These are phyloP conservation scores for Ochlodes sylvanus DNA, from an alignment of 2,888 invertebrate genomes.

Conservation along the genomic window DNA sequence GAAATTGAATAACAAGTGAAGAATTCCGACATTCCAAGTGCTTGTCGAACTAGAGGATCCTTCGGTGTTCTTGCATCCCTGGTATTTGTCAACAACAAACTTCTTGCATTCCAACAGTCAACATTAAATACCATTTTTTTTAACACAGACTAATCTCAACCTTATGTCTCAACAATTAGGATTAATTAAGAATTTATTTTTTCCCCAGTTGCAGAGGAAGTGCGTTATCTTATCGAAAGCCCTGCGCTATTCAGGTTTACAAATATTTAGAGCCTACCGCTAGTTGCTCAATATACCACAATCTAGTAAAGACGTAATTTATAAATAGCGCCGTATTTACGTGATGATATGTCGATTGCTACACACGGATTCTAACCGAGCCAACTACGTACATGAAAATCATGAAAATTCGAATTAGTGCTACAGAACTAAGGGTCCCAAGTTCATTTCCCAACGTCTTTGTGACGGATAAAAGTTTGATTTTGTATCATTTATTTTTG, in stretches of 20 bases:
- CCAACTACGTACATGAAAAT: too few species aligned
- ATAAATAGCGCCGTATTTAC: not conserved
- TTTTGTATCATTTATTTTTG: too few species aligned
- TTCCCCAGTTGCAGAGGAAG: conserved; percentile 9
- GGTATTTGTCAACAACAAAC: conserved; percentile 3
- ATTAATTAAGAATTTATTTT: not conserved
- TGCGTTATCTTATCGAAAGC: conserved; percentile 43
- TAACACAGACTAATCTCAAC: not conserved
- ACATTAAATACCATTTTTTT: too few species aligned
- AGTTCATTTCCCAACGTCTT: too few species aligned
- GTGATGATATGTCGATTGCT: too few species aligned
- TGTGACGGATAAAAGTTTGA: too few species aligned
- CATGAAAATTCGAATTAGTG: too few species aligned
- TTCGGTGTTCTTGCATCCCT: not conserved
- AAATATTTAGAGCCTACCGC: conserved; percentile 43
- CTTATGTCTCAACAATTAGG: not conserved
- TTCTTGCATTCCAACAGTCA: not conserved
- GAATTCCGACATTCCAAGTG: conserved; percentile 1
- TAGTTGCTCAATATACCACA: conserved; percentile 23
- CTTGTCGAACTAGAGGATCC: not conserved
- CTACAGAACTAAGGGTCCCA: too few species aligned
- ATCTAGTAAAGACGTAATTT: not conserved
- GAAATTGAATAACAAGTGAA: not conserved
- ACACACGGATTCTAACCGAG: too few species aligned
- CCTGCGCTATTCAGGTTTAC: conserved; percentile 43